Evolutionary conservation across 2,888 invertebrate species (phyloP).

Genomic region (Hesperia comma): DNA sequence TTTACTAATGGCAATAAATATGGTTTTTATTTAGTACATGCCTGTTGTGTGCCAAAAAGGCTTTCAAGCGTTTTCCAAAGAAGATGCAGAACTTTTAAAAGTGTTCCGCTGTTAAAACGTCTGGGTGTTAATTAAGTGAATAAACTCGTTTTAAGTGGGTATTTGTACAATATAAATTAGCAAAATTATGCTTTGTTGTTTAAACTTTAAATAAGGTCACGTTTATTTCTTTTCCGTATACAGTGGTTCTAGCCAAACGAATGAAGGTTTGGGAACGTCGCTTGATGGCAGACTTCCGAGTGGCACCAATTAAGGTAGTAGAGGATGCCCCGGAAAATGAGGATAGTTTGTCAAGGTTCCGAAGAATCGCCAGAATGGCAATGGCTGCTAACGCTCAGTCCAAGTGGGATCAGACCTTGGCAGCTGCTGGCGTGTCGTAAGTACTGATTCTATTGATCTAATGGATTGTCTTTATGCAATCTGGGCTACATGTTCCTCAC

Average conservation of each 20-base stretch:
- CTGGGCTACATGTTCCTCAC: too few species aligned
- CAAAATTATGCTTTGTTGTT: too few species aligned
- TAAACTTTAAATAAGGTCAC: neutral
- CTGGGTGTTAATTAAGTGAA: too few species aligned
- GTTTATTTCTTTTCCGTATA: neutral
- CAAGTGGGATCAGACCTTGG: conserved; percentile 90
- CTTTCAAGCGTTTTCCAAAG: too few species aligned
- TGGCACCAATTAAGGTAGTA: conserved; percentile 87
- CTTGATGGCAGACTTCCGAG: conserved; percentile 94
- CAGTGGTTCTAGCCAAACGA: conserved; percentile 89
- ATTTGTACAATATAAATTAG: too few species aligned
- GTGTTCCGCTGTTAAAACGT: too few species aligned
- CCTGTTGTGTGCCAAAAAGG: too few species aligned
- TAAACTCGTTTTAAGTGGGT: too few species aligned
- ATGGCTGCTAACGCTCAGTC: conserved; percentile 87
- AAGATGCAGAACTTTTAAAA: too few species aligned
- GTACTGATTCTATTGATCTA: conserved; percentile 44
- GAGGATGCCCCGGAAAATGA: conserved; percentile 81
- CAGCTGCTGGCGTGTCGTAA: conserved; percentile 83
- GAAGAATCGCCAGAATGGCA: conserved; percentile 89
- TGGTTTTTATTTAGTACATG: too few species aligned
- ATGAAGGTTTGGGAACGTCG: conserved; percentile 95
- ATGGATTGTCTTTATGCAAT: too few species aligned
- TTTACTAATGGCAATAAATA: neutral
- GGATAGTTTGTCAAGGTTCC: conserved; percentile 86